phyloP scores from a whole-genome alignment of 1,140 invertebrate species.

The Drosophila pruinosa region DNA sequence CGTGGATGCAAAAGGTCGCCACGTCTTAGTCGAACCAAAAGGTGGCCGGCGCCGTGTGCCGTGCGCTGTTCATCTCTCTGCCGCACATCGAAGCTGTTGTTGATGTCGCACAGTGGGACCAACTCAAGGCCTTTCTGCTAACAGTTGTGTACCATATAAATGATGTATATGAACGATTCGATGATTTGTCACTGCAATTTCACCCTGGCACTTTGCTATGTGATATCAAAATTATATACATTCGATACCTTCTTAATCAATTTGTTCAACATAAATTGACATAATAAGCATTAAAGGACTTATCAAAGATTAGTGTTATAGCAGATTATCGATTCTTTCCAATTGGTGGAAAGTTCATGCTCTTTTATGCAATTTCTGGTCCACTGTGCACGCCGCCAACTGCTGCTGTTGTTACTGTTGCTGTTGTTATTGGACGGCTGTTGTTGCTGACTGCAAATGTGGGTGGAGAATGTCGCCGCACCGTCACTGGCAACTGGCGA shows the following conservation, averaged over 20 bases:
- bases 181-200: too few relatives aligned
- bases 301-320: too few relatives aligned
- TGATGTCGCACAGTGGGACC: slow-evolving; percentile 19
- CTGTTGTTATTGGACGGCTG: slow-evolving; percentile 42
- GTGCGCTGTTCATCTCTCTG: slow-evolving; percentile 21
- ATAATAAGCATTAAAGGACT: too few relatives aligned
- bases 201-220: too few relatives aligned
- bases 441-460: slow-evolving; percentile 39
- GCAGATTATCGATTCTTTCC: not conserved
- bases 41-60: slow-evolving; percentile 44
- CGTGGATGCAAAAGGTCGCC: slow-evolving; percentile 75
- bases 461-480: slow-evolving; percentile 11
- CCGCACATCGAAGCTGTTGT: not conserved
- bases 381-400: slow-evolving; percentile 35
- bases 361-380: not conserved
- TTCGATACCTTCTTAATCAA: too few relatives aligned
- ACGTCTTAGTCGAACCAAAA: slow-evolving; percentile 52
- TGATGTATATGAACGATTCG: too few relatives aligned
- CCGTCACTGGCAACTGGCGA: slow-evolving; percentile 35
- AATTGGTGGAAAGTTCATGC: not conserved
- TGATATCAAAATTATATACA: too few relatives aligned
- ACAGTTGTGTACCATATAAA: too few relatives aligned
- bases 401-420: slow-evolving; percentile 14
- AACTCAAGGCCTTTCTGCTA: not conserved
- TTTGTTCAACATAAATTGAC: too few relatives aligned